Evolutionary conservation across 2,797 vertebrate species (phyloP), one percentile per base, ranked within the genome.

Genomic region (Cygnus olor): DNA sequence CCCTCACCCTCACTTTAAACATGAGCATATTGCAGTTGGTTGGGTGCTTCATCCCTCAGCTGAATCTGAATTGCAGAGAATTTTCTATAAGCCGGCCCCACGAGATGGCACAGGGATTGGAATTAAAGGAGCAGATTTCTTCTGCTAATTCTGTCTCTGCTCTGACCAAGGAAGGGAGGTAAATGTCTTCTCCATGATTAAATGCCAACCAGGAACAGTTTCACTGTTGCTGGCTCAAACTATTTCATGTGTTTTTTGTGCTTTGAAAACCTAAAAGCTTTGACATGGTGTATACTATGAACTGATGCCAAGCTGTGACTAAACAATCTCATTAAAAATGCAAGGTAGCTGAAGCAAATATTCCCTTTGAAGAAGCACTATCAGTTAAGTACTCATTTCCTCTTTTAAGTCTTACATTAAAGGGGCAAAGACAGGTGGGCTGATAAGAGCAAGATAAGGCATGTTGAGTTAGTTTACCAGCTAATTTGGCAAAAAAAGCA

Each of bases 291-390:
- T 81, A 86, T 83, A 47, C 79, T 92, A 79, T 94, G 94, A 96
- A 94, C 84, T 82, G 89, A 85, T 90, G 94, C 94, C 96, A 96
- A 87, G 65, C 76, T 91, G 72, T 95, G 87, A 95, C 94, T 93
- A 93, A 96, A 96, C 86, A 88, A 68, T 88, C 95, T 92, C 89
- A 90, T 96, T 95, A 96, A 96, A 96, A 96, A 81, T 9, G 14
- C 90, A 90, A 93, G 90, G 95, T 95, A 96, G 93, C 91, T 76
- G 96, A 96, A 95, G 94, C 94, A 96, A 94, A 87, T 94, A 94
- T 88, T 95, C 95, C 96, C 94, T 97, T 96, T 96, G 94, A 97
- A 96, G 94, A 95, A 74, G 84, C 90, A 86, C 80, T 91, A 95
- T 95, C 93, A 91, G 94, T 83, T 93, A 95, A 96, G 88, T 85